Conservation (phyloP, 2,113 vertebrate species). For the Otocyon megalotis region DNA sequence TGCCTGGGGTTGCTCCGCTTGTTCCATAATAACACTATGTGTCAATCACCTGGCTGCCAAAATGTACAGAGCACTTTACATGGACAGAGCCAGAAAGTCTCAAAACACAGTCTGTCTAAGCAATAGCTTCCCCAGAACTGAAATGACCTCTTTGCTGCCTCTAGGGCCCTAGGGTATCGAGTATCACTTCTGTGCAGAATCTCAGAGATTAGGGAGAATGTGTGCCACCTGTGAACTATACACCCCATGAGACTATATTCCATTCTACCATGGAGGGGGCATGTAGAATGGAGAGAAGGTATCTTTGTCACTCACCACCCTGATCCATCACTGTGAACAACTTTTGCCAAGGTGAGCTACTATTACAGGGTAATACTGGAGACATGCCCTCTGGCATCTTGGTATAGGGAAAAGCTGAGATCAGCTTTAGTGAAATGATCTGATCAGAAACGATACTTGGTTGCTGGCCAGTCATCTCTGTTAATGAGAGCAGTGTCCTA, state of each 20-base stretch:
- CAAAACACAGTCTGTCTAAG: not conserved
- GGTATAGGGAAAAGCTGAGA: not conserved
- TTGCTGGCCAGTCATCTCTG: not conserved
- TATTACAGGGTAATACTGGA: not conserved
- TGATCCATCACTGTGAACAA: not conserved
- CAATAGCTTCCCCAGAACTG: not conserved
- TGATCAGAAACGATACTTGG: not conserved
- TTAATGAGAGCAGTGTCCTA: not conserved
- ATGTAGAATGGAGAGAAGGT: not conserved
- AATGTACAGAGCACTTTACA: too few species aligned
- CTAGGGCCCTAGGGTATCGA: not conserved
- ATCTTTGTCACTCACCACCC: not conserved
- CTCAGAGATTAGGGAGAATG: not conserved
- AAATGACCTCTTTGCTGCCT: not conserved
- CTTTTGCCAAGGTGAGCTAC: not conserved
- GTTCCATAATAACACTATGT: too few species aligned
- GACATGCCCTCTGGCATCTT: not conserved
- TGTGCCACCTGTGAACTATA: not conserved
- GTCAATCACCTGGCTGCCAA: not conserved
- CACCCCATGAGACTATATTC: not conserved
- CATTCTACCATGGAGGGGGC: too few species aligned
- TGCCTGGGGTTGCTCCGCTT: not conserved
- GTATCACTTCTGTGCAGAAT: not conserved
- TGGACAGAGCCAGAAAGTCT: not conserved
- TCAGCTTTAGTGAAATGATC: not conserved